Conservation (phyloP, 1,140 invertebrate species). For the Scaptomyza montana region DNA sequence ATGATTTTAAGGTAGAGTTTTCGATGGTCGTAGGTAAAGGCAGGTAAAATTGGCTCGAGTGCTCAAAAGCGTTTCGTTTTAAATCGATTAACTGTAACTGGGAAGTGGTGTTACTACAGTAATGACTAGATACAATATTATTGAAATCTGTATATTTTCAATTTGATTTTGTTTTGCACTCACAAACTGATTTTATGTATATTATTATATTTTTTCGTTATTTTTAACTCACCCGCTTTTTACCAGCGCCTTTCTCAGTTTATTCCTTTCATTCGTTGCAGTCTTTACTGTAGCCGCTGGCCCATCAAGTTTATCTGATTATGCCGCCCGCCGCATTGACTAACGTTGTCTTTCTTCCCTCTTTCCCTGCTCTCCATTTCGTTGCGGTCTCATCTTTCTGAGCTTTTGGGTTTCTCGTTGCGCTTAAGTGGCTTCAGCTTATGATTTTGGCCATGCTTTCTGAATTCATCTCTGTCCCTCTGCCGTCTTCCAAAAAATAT, state of each 20-base stretch:
- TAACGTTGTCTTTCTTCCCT: constrained; percentile 11
- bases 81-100: constrained; percentile 41
- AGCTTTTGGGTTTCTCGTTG: constrained; percentile 28
- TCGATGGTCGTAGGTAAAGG: constrained; percentile 26
- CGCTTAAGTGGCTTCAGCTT: constrained; percentile 53
- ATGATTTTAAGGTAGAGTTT: constrained; percentile 47
- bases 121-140: background rate
- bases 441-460: constrained; percentile 74
- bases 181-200: too few relatives aligned
- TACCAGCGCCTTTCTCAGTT: too few relatives aligned
- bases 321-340: constrained; percentile 32
- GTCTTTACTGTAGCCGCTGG: constrained; percentile 28
- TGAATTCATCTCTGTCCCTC: constrained; percentile 46
- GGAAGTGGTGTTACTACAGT: constrained; percentile 32
- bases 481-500: constrained; percentile 51
- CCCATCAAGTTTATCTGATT: constrained; percentile 46
- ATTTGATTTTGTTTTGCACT: too few relatives aligned
- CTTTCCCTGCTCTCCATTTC: constrained; percentile 10
- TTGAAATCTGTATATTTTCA: too few relatives aligned
- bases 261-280: background rate
- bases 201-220: too few relatives aligned
- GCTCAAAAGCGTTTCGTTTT: constrained; percentile 45
- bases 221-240: too few relatives aligned
- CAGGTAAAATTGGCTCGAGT: constrained; percentile 61
- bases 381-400: constrained; percentile 45